Conservation (phyloP, 2,113 vertebrate species). For the Myrmecophaga tridactyla region DNA sequence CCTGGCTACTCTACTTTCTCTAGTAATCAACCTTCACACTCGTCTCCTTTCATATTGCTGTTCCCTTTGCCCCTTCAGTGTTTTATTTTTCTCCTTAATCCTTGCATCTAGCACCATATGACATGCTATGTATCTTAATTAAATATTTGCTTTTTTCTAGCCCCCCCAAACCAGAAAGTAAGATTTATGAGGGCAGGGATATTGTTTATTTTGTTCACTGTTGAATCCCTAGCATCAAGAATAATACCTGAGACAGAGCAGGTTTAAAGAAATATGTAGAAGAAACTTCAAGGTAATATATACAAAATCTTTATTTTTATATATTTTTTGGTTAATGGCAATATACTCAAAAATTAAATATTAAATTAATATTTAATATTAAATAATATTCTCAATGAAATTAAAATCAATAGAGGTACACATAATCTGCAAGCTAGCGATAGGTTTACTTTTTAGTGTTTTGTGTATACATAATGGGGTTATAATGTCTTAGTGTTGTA, state of each 20-base stretch:
- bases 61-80: neutral
- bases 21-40: neutral
- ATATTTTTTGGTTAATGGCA: neutral
- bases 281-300: neutral
- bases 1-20: no score
- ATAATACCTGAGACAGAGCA: neutral
- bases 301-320: neutral
- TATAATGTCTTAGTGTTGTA: neutral
- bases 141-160: neutral
- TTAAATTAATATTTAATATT: no score
- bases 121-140: neutral
- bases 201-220: neutral
- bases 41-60: fast-evolving
- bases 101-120: neutral
- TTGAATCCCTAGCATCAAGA: neutral
- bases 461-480: neutral
- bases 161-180: neutral
- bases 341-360: neutral
- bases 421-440: neutral
- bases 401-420: neutral
- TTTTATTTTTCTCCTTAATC: neutral
- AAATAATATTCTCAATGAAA: neutral
- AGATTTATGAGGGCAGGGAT: neutral
- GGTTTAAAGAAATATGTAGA: neutral
- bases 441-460: neutral